A percentile compares a stretch with the other conserved stretches of the same genome.
Conservation (phyloP, 2,797 vertebrate species). For the Malurus splendens region DNA sequence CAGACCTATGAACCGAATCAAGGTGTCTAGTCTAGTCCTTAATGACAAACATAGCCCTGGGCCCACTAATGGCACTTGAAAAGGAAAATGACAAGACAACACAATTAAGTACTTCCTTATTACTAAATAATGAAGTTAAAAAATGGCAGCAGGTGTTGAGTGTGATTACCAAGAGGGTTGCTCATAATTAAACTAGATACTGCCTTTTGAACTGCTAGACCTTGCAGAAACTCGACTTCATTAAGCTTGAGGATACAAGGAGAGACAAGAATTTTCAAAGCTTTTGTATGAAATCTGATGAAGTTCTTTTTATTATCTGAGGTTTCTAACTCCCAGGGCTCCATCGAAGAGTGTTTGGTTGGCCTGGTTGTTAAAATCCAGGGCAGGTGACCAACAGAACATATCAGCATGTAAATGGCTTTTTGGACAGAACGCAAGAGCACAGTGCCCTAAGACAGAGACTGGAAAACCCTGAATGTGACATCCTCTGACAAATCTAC, state of each 20-base stretch:
- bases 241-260: neutral
- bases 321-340: neutral
- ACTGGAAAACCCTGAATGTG: neutral
- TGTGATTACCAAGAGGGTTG: neutral
- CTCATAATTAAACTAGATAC: neutral
- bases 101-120: neutral
- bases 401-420: accelerated
- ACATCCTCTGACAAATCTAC: neutral
- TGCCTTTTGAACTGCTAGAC: neutral
- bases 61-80: neutral
- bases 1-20: neutral
- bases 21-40: neutral
- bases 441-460: neutral
- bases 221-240: neutral
- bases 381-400: neutral
- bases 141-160: neutral
- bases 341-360: neutral
- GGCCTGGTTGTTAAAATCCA: neutral
- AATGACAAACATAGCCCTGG: neutral
- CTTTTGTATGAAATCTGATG: neutral
- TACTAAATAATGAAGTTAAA: neutral
- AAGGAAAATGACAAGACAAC: neutral
- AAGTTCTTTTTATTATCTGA: neutral
- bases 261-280: neutral
- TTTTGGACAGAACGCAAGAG: neutral